Conservation (phyloP, 2,113 vertebrate genomes). For the Malaclemys terrapin region DNA sequence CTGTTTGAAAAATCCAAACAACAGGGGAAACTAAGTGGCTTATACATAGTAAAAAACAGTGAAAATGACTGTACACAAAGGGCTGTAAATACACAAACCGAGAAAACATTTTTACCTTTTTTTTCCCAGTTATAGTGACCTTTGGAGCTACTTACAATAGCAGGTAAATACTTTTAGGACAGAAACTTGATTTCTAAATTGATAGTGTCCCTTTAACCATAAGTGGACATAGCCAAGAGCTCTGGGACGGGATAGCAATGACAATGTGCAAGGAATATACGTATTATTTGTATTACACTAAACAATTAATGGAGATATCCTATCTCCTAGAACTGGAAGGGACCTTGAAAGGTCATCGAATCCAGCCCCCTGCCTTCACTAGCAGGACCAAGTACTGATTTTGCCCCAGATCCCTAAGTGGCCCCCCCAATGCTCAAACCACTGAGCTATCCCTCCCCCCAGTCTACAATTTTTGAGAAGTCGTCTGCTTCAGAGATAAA, state of each 20-base stretch:
- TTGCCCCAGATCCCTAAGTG: too few relatives aligned
- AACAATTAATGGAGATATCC: too few relatives aligned
- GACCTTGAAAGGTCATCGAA: too few relatives aligned
- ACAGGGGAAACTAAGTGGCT: background rate
- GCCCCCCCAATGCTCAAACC: too few relatives aligned
- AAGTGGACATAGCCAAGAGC: background rate
- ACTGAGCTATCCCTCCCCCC: too few relatives aligned
- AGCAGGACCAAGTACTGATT: too few relatives aligned
- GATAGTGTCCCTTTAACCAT: background rate
- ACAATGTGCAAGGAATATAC: background rate
- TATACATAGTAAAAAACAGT: background rate
- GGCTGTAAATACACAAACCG: background rate
- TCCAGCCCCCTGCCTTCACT: too few relatives aligned
- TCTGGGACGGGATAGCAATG: background rate
- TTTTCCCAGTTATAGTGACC: background rate
- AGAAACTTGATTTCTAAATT: background rate
- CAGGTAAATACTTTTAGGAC: background rate
- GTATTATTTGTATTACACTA: background rate
- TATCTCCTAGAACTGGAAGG: too few relatives aligned
- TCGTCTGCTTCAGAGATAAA: too few relatives aligned
- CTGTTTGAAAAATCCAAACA: background rate
- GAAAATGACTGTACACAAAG: background rate
- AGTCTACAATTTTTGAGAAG: too few relatives aligned
- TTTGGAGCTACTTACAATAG: background rate
- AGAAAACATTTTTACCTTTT: background rate